Evolutionary conservation across 2,797 vertebrate genomes (phyloP).

Genomic region (Gymnodraco acuticeps): DNA sequence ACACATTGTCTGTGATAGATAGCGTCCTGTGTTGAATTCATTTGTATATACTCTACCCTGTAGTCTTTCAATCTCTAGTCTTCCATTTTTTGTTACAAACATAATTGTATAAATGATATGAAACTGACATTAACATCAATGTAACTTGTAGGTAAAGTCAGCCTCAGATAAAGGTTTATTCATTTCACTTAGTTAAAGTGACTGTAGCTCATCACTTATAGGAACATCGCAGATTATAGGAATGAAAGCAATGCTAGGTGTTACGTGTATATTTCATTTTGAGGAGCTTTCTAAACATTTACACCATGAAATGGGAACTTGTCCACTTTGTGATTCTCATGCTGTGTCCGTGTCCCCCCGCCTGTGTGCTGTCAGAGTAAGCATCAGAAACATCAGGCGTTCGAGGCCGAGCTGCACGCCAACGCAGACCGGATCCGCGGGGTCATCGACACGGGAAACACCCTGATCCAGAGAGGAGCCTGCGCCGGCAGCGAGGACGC

Average conservation of each 20-base stretch:
- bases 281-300: slow-evolving; percentile 4
- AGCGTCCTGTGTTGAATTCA: slow-evolving; percentile 38
- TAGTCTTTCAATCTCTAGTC: slow-evolving; percentile 5
- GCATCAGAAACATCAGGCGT: slow-evolving; percentile 99
- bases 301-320: neutral
- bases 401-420: slow-evolving; percentile 97
- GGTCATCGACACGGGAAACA: slow-evolving; percentile 96
- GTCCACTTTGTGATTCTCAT: slow-evolving; percentile 24
- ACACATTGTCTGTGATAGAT: slow-evolving; percentile 52
- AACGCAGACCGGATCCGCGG: slow-evolving; percentile 96
- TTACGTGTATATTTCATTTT: neutral
- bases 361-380: slow-evolving; percentile 89
- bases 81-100: neutral
- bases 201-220: neutral
- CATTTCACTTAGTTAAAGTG: neutral
- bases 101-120: neutral
- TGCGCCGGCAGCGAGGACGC: slow-evolving; percentile 98
- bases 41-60: slow-evolving; percentile 1
- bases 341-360: slow-evolving; percentile 3
- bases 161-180: neutral
- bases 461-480: slow-evolving; percentile 95
- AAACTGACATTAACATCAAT: neutral
- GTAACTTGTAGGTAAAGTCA: neutral
- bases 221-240: slow-evolving; percentile 5
- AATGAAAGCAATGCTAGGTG: slow-evolving; percentile 10